Percentiles rank a stretch among this genome's conserved stretches.
These are phyloP conservation scores for Maniola jurtina DNA, from an alignment of 1,140 invertebrate species.

Conservation along the genomic window DNA sequence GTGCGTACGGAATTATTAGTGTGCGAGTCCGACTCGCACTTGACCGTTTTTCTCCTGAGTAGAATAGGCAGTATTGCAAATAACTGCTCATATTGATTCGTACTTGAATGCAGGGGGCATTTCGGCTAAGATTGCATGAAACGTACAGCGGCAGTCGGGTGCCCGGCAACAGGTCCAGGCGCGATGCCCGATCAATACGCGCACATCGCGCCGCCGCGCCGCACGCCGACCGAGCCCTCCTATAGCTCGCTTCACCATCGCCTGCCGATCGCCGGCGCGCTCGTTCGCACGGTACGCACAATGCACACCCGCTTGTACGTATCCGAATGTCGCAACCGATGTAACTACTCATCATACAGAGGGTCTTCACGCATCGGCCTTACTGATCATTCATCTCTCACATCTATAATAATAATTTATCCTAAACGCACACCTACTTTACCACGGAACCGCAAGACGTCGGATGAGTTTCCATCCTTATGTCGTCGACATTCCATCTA, in stretches of 20 bases:
- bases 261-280: conserved; percentile 10
- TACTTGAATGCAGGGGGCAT: conserved; percentile 3
- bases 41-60: no score
- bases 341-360: not conserved
- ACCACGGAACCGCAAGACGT: no score
- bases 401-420: no score
- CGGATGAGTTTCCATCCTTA: no score
- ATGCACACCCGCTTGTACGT: conserved; percentile 2
- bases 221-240: conserved; percentile 50
- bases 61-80: not conserved
- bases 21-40: no score
- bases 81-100: not conserved
- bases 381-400: no score
- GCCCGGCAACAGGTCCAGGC: conserved; percentile 70
- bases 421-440: no score
- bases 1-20: no score
- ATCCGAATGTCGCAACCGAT: not conserved
- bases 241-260: conserved; percentile 27
- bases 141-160: conserved; percentile 32
- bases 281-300: conserved; percentile 25
- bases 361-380: no score
- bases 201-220: conserved; percentile 51
- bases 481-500: no score
- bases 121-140: conserved; percentile 40
- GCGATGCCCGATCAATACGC: conserved; percentile 61